These are phyloP conservation scores for Battus philenor DNA, from an alignment of 1,140 invertebrate genomes.

Conservation along the genomic window DNA sequence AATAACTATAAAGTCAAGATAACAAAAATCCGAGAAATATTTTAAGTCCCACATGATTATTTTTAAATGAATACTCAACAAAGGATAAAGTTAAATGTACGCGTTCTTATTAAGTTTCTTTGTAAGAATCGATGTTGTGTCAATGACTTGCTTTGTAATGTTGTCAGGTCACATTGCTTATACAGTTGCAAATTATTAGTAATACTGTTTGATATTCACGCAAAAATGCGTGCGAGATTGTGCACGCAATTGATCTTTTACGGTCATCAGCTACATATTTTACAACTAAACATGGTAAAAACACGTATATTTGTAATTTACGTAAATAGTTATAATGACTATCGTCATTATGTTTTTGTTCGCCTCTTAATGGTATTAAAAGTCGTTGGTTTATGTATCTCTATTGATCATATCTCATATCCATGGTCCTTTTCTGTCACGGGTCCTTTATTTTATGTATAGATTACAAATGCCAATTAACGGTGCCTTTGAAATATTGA, in stretches of 20 bases:
- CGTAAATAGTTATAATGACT: conserved; percentile 6
- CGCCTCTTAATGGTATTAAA: not conserved
- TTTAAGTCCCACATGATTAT: too few species aligned
- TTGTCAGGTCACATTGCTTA: conserved; percentile 12
- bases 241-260: conserved; percentile 6
- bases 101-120: too few species aligned
- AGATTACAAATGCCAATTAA: too few species aligned
- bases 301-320: not conserved
- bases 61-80: too few species aligned
- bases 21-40: too few species aligned
- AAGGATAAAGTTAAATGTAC: too few species aligned
- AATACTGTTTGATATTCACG: not conserved
- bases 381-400: conserved; percentile 1
- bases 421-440: too few species aligned
- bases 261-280: conserved; percentile 1
- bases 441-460: too few species aligned
- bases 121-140: not conserved
- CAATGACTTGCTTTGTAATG: conserved; percentile 9
- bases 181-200: too few species aligned
- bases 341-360: conserved; percentile 3
- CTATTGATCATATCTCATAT: not conserved
- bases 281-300: conserved; percentile 1
- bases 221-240: conserved; percentile 12
- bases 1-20: too few species aligned
- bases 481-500: not conserved